Conservation (phyloP, 2,888 invertebrate species). For the Watsonalla cultraria region DNA sequence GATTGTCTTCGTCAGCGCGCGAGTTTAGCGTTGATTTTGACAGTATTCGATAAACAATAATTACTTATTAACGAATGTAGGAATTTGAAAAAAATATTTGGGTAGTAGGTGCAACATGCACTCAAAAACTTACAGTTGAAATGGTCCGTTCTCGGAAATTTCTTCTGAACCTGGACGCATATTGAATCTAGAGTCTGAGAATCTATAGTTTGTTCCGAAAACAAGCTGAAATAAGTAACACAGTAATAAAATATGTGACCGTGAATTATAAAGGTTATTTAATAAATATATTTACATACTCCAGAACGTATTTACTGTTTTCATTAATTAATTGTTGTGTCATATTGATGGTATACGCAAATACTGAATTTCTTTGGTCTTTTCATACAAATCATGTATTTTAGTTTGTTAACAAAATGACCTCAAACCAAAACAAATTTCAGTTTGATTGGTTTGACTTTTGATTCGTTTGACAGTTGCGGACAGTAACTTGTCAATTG, state of each 20-base stretch:
- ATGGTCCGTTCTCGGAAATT: constrained; percentile 87
- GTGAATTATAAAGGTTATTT: neutral
- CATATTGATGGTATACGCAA: constrained; percentile 32
- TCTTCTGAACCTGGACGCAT: constrained; percentile 86
- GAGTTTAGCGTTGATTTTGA: no score
- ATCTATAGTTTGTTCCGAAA: constrained; percentile 86
- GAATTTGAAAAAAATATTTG: no score
- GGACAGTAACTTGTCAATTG: no score
- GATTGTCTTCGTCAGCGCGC: no score
- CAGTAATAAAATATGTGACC: constrained; percentile 1
- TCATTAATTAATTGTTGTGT: constrained; percentile 65
- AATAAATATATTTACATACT: constrained; percentile 44
- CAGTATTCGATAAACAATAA: no score
- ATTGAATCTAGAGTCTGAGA: constrained; percentile 87
- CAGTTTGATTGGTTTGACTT: no score
- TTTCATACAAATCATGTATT: neutral
- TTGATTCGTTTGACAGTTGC: no score
- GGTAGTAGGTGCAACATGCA: neutral
- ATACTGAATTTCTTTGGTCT: neutral
- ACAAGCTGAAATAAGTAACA: constrained; percentile 74
- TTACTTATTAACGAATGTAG: neutral
- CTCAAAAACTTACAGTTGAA: constrained; percentile 81
- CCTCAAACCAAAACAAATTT: neutral
- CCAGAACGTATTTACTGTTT: constrained; percentile 72
- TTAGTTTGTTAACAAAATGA: no score